Evolutionary conservation across 2,888 invertebrate genomes (phyloP), one percentile per base, ranked within the genome.

Genomic region (Gastracanthus pulcherrimus): DNA sequence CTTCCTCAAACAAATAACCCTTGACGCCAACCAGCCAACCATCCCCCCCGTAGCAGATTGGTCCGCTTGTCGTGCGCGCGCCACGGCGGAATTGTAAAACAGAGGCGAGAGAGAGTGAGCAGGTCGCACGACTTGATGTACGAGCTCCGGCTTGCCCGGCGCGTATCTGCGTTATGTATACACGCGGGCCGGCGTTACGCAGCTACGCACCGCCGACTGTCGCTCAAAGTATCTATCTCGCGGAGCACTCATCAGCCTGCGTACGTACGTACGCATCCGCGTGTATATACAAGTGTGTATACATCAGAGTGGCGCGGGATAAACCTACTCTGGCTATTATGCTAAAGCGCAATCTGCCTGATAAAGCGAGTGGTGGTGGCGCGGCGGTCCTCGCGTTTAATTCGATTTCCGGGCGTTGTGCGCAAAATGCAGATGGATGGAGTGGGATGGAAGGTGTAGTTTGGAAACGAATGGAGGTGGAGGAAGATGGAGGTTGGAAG

Each of bases 261-360:
- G 11, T 9, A 11, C 19, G 3, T 19, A 5, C 19, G n/a, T 6
- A 19, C n/a, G 11, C 26, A 26, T 11, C 19, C 34, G 23, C 31
- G 34, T 11, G 51, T n/a, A n/a, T n/a, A n/a, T n/a, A n/a, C n/a
- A n/a, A n/a, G n/a, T n/a, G n/a, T n/a, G n/a, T n/a, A n/a, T n/a
- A n/a, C 55, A 1, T 16, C 31, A 26, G 26, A 26, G 3, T 19
- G 62, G n/a, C 85, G 84, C 85, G 84, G 81, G 83, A 84, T 84
- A 77, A 77, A 81, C 84, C 78, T 13, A 9, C 41, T 82, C 83
- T 82, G 81, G 82, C 88, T 84, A 88, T 88, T 89, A 88, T 88
- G 87, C 87, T 87, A 87, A 88, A 88, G 87, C 86, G 86, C 88
- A 88, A 88, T 88, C 88, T 88, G 85, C 64, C 87, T 84, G 87